Conservation (phyloP, 2,888 invertebrate species). For the Gerris lacustris region DNA sequence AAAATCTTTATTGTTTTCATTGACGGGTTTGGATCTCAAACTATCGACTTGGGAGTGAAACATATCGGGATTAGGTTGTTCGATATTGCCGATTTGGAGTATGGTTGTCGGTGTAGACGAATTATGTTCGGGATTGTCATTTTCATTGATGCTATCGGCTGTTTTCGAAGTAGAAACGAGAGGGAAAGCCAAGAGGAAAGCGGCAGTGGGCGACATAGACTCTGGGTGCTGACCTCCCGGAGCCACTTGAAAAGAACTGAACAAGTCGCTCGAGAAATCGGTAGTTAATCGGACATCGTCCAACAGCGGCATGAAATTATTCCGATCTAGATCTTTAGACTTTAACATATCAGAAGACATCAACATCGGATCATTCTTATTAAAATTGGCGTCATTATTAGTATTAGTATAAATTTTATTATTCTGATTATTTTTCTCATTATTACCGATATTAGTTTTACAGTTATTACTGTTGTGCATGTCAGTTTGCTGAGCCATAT, state of each 20-base stretch:
- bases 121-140: constrained; percentile 39
- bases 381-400: too few species aligned
- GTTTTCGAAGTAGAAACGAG: constrained; percentile 51
- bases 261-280: constrained; percentile 48
- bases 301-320: constrained; percentile 26
- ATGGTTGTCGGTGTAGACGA: constrained; percentile 37
- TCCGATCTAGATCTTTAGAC: constrained; percentile 24
- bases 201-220: constrained; percentile 61
- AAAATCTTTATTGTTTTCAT: background rate
- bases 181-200: constrained; percentile 62
- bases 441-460: background rate
- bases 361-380: background rate
- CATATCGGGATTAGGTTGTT: constrained; percentile 25
- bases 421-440: background rate
- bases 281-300: constrained; percentile 36
- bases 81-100: constrained; percentile 38
- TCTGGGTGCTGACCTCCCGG: constrained; percentile 38
- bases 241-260: constrained; percentile 45
- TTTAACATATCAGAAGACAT: constrained; percentile 13
- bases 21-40: background rate
- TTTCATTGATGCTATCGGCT: constrained; percentile 42
- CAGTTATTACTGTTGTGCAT: background rate
- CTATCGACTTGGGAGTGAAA: constrained; percentile 21
- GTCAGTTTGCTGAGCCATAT: background rate
- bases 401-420: background rate